Base-by-base conservation (phyloP, 2,888 invertebrate species). In the Trypoxylon attenuatum region DNA sequence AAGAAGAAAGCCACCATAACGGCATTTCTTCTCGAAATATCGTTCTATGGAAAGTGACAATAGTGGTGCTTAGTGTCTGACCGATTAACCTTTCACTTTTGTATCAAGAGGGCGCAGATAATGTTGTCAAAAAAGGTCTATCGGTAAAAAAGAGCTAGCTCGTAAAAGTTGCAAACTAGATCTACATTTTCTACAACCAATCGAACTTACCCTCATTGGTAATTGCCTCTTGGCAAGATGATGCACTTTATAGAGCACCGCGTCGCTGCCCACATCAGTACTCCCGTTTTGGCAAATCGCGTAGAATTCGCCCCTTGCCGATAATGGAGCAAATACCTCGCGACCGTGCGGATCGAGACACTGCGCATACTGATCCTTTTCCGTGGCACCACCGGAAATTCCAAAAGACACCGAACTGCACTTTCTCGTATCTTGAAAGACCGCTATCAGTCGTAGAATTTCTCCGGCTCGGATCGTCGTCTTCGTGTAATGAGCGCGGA, bases 241-340 rank as follows among this genome's bases (percentile, higher is more conserved):
- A 33, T 88, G 87, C 50, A 89, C 87, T 68, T 88, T 88, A 80
- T 89, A 90, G 22, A 89, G 87, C 64, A 86, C 83, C 55, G 88
- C 84, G 33, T 88, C 87, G 69, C 83, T 85, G 63, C 84, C 84
- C n/a, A 84, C 82, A 42, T 85, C 83, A 49, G 82, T 76, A 55
- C 87, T 87, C 25, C 87, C 87, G 61, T 87, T 88, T 58, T 89
- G 88, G 60, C 82, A 85, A 45, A 84, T 80, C 10, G 89, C 89
- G 71, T 89, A 90, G 81, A 90, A 90, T 70, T 89, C 88, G 25
- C 90, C 89, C 22, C 88, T 83, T 25, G 89, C 88, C 23, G 88
- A 87, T 62, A 90, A 82, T 5, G 89, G 88, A 13, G 89, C 87
- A 73, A 89, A 90, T 22, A 90, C 85, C 49, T 88, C 88, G 42